Base-by-base conservation (phyloP, 2,113 vertebrate species). In the Turnix velox region DNA sequence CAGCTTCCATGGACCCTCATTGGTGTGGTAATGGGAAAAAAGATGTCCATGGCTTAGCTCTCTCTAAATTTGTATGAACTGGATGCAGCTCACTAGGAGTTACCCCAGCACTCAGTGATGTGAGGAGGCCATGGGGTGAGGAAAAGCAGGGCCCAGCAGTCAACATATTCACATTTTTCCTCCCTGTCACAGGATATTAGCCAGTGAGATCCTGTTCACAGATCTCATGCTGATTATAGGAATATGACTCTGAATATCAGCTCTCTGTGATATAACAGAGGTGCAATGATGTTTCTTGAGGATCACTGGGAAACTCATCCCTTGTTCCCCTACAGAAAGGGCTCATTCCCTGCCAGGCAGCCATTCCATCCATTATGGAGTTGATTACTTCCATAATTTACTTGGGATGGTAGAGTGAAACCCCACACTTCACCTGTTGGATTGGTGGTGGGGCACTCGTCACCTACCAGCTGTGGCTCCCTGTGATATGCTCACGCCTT, bases 401-500 rank as follows among this genome's bases (percentile, higher is more conserved):
- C 25, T 46, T 48, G 35, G 23, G 48, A 9, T 25, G 9, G 25
- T 8, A 40, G n/a, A 33, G 30, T 48, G 54, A 27, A 16, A 16
- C 31, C 20, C 31, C 6, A 28, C 10, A 14, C 59, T 31, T 88
- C 3, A 1, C 24, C 33, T 13, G 25, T n/a, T n/a, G 0, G 0
- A 30, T 25, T 39, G 30, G 25, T 54, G 58, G 45, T 31, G 48
- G 28, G 45, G 58, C 6, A 23, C 52, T 43, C 0, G 0, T 42
- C 40, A 77, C 58, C 25, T 27, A 30, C 43, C 0, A 0, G 4
- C 33, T 65, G 49, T 59, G 23, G 35, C 24, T 92, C 27, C 59
- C 35, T 0, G 0, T 40, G 51, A 24, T 0, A 0, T 0, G 3
- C 20, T 62, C 42, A 42, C 5, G 7, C 45, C 43, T 59, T 46